Conservation (phyloP, 2,888 invertebrate species). For the Cosmia trapezina region DNA sequence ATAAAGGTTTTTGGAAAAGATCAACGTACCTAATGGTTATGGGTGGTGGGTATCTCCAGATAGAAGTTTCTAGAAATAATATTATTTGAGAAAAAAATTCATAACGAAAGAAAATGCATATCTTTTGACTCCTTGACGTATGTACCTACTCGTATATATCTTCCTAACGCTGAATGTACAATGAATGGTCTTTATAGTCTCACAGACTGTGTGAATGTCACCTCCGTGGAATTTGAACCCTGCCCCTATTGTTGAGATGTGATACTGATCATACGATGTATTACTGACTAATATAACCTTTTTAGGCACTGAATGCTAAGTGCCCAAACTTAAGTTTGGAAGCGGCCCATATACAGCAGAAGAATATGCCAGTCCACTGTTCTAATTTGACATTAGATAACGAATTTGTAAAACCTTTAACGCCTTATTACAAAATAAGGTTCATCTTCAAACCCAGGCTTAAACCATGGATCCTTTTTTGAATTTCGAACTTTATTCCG, state of each 20-base stretch:
- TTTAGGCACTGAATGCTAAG: conserved; percentile 10
- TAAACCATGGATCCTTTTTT: too few species aligned
- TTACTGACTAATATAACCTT: conserved; percentile 23
- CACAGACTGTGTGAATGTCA: conserved; percentile 57
- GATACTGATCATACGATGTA: conserved; percentile 32
- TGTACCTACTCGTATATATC: neutral
- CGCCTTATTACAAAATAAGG: too few species aligned
- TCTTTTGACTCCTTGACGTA: neutral
- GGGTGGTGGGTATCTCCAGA: neutral
- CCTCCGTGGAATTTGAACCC: conserved; percentile 57
- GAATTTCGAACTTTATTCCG: too few species aligned
- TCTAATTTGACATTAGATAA: neutral
- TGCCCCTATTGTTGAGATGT: conserved; percentile 47
- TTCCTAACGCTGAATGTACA: conserved; percentile 13
- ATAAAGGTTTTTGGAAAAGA: neutral
- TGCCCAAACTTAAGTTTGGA: neutral
- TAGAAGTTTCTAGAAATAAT: neutral
- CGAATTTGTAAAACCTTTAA: neutral
- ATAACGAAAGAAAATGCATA: neutral
- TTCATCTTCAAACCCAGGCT: too few species aligned
- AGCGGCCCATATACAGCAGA: neutral
- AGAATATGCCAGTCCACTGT: neutral
- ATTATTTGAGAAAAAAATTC: neutral
- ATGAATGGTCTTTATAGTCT: conserved; percentile 38
- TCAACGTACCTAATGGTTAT: neutral